Evolutionary conservation across 2,797 vertebrate species (phyloP), one percentile per base, ranked within the genome.

Genomic region (Zalophus californianus): DNA sequence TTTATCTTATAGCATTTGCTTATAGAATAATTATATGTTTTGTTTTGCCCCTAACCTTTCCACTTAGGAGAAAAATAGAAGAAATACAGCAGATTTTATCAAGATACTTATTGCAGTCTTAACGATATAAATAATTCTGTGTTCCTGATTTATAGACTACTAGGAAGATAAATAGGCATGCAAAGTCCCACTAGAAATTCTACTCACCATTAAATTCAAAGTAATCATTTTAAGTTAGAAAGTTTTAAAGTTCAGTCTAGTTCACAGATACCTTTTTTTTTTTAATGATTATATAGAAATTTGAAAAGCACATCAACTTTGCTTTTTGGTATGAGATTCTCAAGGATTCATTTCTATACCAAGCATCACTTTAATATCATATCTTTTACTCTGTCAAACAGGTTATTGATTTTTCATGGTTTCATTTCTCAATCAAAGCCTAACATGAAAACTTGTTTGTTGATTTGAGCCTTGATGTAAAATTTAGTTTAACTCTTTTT

Each of bases 331-430:
- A 27, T n/a, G 38, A 90, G 83, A 84, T 93, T 87, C 86, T 94
- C 73, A 83, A 79, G 68, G 10, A 83, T 86, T 97, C 80, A 86
- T 92, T 97, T 95, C 80, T 97, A 94, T 66, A 97, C 44, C 85
- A 79, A 92, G 50, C 23, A 91, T 83, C 48, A 90, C 52, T 97
- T 97, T 96, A 96, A 94, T 94, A 95, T 90, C 85, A 50, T 82
- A 83, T 56, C 73, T 96, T 88, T 95, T 89, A 95, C 78, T 94
- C 62, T 96, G 97, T 97, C 92, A 96, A 97, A 95, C 60, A 82
- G 78, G 52, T 91, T 96, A 98, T 97, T 97, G 98, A 97, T 97
- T 98, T 97, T 96, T 89, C 90, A 94, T 86, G 93, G 96, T 93
- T 95, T 97, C 95, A 82, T 95, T 96, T 97, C 88, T 97, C 97